These are phyloP conservation scores for Sander vitreus DNA, from an alignment of 2,113 vertebrate species.

Conservation along the genomic window DNA sequence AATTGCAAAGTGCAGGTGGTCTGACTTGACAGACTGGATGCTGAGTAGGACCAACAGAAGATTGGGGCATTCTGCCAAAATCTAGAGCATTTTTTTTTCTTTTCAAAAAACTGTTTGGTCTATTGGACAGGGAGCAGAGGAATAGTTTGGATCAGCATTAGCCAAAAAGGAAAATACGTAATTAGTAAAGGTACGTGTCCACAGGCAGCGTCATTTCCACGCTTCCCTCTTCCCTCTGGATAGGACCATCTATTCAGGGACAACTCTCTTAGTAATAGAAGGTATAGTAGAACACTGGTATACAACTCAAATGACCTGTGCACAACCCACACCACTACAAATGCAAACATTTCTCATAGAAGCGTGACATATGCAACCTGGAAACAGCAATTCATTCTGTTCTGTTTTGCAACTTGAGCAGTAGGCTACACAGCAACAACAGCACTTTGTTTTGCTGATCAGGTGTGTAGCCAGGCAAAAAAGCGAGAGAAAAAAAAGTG, in stretches of 20 bases:
- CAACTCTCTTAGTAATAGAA: not conserved
- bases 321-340: not conserved
- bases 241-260: not conserved
- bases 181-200: too few species aligned
- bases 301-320: not conserved
- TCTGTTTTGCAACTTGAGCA: conserved; percentile 34
- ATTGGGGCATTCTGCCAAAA: conserved; percentile 15
- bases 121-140: conserved; percentile 18
- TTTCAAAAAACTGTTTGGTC: conserved; percentile 3
- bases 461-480: not conserved
- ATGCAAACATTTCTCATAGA: conserved; percentile 30
- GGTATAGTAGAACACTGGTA: not conserved
- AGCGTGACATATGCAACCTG: not conserved
- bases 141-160: not conserved
- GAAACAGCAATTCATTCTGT: not conserved
- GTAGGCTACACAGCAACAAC: not conserved
- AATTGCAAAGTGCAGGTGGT: conserved; percentile 43
- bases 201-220: too few species aligned
- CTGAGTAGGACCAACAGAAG: conserved; percentile 34
- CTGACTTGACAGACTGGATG: conserved; percentile 53
- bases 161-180: conserved; percentile 9
- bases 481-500: not conserved
- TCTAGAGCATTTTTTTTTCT: not conserved
- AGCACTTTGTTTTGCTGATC: conserved; percentile 32
- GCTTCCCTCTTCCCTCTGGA: not conserved